Evolutionary conservation across 35 echinoderm and acorn worm species (phyloP).

Genomic region (Acanthaster planci): DNA sequence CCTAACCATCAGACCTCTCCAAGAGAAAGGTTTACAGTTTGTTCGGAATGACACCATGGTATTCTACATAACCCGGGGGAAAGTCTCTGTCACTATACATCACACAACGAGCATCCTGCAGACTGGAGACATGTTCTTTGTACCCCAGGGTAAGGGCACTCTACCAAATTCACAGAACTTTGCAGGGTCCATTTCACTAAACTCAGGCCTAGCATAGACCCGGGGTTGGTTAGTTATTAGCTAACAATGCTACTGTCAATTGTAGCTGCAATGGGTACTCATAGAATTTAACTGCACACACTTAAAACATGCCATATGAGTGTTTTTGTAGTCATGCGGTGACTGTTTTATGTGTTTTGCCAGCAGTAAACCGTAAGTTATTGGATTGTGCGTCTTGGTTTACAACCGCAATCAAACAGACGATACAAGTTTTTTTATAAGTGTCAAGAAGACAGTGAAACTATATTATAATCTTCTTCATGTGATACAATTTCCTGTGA

Average conservation of each 20-base stretch:
- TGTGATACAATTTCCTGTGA: too few relatives aligned
- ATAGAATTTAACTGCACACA: too few relatives aligned
- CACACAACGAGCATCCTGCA: slow-evolving; percentile 74
- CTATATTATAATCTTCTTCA: too few relatives aligned
- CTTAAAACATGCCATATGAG: too few relatives aligned
- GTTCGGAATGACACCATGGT: slow-evolving; percentile 82
- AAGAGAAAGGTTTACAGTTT: slow-evolving; percentile 80
- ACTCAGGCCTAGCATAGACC: neutral
- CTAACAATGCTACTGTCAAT: neutral
- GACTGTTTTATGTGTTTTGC: too few relatives aligned
- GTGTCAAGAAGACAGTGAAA: too few relatives aligned
- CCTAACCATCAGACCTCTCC: slow-evolving; percentile 61
- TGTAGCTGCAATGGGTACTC: too few relatives aligned
- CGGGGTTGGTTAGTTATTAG: neutral
- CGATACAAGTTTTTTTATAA: too few relatives aligned
- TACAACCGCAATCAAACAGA: too few relatives aligned
- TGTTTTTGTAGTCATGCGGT: too few relatives aligned
- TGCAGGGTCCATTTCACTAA: neutral
- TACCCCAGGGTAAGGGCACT: slow-evolving; percentile 75
- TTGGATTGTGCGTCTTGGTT: too few relatives aligned
- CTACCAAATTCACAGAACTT: neutral
- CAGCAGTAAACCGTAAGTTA: too few relatives aligned
- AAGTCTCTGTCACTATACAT: slow-evolving; percentile 81
- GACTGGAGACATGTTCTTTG: slow-evolving; percentile 88
- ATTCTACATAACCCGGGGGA: slow-evolving; percentile 73